Evolutionary conservation across 2,797 vertebrate genomes (phyloP).

Genomic region (Leuciscus waleckii): DNA sequence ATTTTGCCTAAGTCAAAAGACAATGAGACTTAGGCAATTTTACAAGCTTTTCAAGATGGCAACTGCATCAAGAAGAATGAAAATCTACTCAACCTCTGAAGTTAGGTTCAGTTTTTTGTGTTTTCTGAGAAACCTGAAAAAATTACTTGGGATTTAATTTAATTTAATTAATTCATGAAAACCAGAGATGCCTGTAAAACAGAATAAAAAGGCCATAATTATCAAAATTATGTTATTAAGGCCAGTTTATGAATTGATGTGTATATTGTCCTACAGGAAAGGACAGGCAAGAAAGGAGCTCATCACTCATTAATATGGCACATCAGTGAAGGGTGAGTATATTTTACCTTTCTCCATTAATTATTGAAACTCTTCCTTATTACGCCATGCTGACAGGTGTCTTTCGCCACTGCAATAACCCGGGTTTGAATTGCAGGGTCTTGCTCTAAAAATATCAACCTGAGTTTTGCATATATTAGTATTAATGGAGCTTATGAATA

Average conservation of each 20-base stretch:
- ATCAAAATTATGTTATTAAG: neutral
- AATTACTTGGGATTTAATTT: too few relatives aligned
- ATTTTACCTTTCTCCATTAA: slow-evolving; percentile 51
- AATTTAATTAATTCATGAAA: slow-evolving; percentile 4
- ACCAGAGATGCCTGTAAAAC: neutral
- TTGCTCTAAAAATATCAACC: slow-evolving; percentile 33
- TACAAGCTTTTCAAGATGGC: too few relatives aligned
- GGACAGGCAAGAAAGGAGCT: slow-evolving; percentile 22
- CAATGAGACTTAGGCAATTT: too few relatives aligned
- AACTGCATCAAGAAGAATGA: too few relatives aligned
- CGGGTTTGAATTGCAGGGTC: neutral
- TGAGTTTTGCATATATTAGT: slow-evolving; percentile 21
- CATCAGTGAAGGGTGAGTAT: slow-evolving; percentile 41
- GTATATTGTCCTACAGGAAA: slow-evolving; percentile 33
- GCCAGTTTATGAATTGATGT: slow-evolving; percentile 7
- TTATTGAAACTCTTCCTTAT: slow-evolving; percentile 56
- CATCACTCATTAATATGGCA: slow-evolving; percentile 46
- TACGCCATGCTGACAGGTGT: slow-evolving; percentile 41
- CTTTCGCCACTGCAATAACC: slow-evolving; percentile 12
- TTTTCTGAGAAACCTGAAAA: too few relatives aligned
- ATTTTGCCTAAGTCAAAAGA: too few relatives aligned
- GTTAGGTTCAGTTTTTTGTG: too few relatives aligned
- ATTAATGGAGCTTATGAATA: slow-evolving; percentile 49
- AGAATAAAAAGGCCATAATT: slow-evolving; percentile 1
- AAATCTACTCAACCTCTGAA: too few relatives aligned